phyloP scores from a whole-genome alignment of 1,140 invertebrate genomes.

The Akabosia matsudoensis region DNA sequence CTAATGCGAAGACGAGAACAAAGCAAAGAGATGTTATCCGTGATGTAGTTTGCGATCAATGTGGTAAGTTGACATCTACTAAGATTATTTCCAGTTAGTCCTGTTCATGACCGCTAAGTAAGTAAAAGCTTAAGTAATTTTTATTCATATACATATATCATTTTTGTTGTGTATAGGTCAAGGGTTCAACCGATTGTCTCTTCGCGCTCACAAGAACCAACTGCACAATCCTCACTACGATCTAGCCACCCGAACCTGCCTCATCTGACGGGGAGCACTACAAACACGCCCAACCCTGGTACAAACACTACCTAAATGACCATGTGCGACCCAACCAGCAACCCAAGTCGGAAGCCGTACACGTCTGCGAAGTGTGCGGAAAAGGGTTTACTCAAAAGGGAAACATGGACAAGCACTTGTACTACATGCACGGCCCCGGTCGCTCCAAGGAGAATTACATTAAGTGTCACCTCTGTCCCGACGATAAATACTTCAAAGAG shows the following conservation, averaged over 20 bases:
- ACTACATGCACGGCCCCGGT: background rate
- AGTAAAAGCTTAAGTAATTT: too few species aligned
- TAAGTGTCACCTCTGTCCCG: background rate
- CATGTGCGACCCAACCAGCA: background rate
- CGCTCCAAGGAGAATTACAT: background rate
- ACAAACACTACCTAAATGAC: background rate
- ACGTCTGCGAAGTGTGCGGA: background rate
- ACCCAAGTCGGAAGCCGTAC: background rate
- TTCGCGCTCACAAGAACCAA: background rate
- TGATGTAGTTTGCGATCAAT: background rate
- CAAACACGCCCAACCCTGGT: background rate
- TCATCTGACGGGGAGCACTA: background rate
- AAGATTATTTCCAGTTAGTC: too few species aligned
- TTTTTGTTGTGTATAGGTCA: too few species aligned
- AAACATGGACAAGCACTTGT: background rate
- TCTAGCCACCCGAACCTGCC: background rate
- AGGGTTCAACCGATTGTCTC: background rate
- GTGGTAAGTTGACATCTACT: too few species aligned
- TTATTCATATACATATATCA: too few species aligned
- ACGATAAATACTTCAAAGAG: background rate
- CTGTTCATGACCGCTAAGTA: too few species aligned
- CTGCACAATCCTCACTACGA: background rate
- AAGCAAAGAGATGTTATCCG: background rate
- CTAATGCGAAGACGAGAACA: background rate
- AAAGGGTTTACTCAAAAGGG: background rate